These are phyloP conservation scores for Lasaia peninsularis DNA, from an alignment of 1,140 invertebrate species.

Conservation along the genomic window DNA sequence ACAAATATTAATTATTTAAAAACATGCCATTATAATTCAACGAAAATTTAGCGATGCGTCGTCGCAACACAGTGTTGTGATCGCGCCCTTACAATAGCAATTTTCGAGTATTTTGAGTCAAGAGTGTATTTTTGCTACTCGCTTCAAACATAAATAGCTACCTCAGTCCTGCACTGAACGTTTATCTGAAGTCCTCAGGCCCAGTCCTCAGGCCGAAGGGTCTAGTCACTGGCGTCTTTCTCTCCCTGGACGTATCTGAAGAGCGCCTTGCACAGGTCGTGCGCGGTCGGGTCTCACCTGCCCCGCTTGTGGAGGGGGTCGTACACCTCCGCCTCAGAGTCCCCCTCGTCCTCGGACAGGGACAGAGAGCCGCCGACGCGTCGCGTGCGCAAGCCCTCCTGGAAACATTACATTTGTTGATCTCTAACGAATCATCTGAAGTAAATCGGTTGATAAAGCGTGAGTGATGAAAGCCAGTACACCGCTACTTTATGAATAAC, in stretches of 20 bases:
- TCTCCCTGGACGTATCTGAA: slow-evolving; percentile 42
- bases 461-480: neutral
- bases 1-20: too few species aligned
- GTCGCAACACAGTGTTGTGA: too few species aligned
- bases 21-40: too few species aligned
- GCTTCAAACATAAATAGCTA: neutral
- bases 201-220: neutral
- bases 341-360: slow-evolving; percentile 87
- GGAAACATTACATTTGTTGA: slow-evolving; percentile 18
- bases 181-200: too few species aligned
- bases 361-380: slow-evolving; percentile 85
- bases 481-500: too few species aligned
- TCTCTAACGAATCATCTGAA: too few species aligned
- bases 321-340: slow-evolving; percentile 79
- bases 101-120: too few species aligned
- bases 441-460: neutral
- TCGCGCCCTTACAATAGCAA: too few species aligned
- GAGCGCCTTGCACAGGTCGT: slow-evolving; percentile 66
- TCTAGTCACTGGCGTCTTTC: slow-evolving; percentile 10
- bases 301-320: slow-evolving; percentile 58
- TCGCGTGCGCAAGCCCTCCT: slow-evolving; percentile 78
- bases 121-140: too few species aligned
- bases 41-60: too few species aligned
- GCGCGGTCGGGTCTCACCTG: slow-evolving; percentile 60
- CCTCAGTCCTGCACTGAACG: neutral